Percentiles rank a stretch among this genome's conserved stretches.
These are phyloP conservation scores for Scolopax bukidnonensis DNA, from an alignment of 2,797 vertebrate genomes.

Conservation along the genomic window DNA sequence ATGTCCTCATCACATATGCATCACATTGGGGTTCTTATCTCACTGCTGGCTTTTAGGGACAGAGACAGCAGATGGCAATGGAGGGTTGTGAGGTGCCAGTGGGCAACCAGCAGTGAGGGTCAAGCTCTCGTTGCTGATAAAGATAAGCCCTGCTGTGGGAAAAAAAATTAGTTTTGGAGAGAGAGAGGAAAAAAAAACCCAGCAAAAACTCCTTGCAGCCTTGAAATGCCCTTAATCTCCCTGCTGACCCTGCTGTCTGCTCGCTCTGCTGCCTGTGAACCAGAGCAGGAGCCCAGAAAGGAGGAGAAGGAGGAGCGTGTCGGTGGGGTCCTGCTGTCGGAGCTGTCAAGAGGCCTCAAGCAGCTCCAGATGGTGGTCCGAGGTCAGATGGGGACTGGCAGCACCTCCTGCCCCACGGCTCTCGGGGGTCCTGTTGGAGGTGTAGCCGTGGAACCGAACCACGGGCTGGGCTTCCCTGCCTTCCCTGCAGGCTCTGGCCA, in stretches of 20 bases:
- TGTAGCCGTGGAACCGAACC: accelerated
- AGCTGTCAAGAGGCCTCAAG: neutral
- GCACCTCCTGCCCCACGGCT: neutral
- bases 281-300: neutral
- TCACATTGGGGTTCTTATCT: accelerated
- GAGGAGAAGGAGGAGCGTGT: neutral
- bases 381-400: neutral
- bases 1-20: neutral
- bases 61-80: neutral
- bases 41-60: accelerated
- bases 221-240: neutral
- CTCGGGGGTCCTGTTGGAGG: neutral
- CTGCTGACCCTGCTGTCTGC: neutral
- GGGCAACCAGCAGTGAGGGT: neutral
- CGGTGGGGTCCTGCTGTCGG: neutral
- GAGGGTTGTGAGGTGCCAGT: neutral
- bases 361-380: neutral
- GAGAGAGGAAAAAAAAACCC: neutral
- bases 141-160: neutral
- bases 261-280: neutral
- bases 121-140: neutral
- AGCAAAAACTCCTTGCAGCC: neutral
- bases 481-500: neutral
- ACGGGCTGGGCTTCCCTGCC: accelerated
- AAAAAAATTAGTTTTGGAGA: neutral